Conservation (phyloP, 2,113 vertebrate genomes). For the Oceanodroma tethys region DNA sequence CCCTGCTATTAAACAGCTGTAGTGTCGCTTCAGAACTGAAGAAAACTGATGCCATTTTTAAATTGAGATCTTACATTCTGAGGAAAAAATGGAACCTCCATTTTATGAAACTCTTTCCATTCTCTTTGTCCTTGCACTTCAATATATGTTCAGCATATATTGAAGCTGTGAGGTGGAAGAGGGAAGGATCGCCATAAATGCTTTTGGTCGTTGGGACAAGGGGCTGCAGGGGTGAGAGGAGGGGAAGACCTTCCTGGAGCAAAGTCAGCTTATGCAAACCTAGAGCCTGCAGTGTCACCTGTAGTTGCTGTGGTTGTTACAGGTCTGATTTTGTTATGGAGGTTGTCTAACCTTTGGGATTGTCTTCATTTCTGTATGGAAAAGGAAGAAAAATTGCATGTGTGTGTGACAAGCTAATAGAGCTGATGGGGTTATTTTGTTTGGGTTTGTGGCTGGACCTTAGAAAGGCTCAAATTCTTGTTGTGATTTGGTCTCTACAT, state of each 20-base stretch:
- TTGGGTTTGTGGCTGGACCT: background rate
- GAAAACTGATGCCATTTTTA: background rate
- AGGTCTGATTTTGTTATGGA: background rate
- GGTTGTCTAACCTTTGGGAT: background rate
- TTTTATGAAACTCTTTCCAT: background rate
- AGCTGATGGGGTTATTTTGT: background rate
- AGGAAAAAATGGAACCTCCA: background rate
- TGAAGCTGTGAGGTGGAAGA: background rate
- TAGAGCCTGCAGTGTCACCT: background rate
- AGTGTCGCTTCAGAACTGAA: background rate
- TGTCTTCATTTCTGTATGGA: background rate
- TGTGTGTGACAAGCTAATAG: background rate
- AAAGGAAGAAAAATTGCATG: background rate
- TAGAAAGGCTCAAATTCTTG: background rate
- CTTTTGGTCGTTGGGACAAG: background rate
- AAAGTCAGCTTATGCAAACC: background rate
- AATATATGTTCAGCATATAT: background rate
- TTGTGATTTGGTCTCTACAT: background rate
- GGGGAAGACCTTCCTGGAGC: background rate
- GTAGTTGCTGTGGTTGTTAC: background rate
- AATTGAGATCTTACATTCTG: background rate
- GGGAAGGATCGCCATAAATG: background rate
- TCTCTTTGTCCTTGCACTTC: background rate
- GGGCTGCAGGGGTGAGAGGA: background rate
- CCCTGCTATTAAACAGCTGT: background rate